Conservation (phyloP, 2,113 vertebrate species). For the Cavia porcellus region DNA sequence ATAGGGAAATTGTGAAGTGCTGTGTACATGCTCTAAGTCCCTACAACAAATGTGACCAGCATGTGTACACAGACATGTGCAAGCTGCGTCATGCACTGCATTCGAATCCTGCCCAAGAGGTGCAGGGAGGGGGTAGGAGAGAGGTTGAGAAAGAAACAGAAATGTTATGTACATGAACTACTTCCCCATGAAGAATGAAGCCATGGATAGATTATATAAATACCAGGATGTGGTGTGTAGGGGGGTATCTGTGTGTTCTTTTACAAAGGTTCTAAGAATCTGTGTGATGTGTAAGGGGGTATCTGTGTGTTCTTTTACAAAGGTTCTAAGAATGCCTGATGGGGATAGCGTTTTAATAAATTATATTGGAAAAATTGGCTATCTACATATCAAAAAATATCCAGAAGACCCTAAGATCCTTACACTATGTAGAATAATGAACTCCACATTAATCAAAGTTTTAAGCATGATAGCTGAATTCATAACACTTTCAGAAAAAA, state of each 20-base stretch:
- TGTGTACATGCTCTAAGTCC: not conserved
- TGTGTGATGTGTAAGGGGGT: no score
- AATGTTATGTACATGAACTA: not conserved
- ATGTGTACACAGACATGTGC: not conserved
- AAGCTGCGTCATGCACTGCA: not conserved
- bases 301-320: not conserved
- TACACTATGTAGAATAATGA: not conserved
- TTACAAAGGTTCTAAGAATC: no score
- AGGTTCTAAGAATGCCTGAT: not conserved
- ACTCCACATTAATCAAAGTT: not conserved
- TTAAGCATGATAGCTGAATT: not conserved
- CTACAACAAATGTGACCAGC: not conserved
- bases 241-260: not conserved
- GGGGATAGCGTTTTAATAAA: not conserved
- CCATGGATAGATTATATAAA: not conserved
- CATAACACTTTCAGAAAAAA: not conserved
- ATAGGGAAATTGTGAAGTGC: not conserved
- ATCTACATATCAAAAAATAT: not conserved
- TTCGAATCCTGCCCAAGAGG: not conserved
- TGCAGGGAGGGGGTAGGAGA: not conserved
- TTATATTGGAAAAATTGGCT: not conserved
- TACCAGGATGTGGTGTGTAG: not conserved
- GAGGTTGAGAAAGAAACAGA: not conserved
- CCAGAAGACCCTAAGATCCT: not conserved
- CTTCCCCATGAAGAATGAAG: not conserved